Conservation (phyloP, 2,888 invertebrate species). For the Drosophila atroscutellata region DNA sequence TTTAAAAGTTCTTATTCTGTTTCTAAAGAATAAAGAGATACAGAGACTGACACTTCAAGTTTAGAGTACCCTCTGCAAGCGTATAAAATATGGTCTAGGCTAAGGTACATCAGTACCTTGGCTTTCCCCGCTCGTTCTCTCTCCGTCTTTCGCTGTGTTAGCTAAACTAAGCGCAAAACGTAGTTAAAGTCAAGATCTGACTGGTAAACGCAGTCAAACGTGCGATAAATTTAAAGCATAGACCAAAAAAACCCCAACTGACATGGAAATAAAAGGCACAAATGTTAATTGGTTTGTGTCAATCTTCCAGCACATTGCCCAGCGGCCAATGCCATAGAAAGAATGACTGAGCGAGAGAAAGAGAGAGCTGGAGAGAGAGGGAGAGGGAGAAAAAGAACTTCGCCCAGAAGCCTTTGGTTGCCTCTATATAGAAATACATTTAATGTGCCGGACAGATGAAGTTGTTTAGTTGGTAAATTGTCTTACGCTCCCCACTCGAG, state of each 20-base stretch:
- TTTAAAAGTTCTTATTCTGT: background rate
- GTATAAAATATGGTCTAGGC: conserved; percentile 40
- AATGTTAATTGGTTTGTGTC: conserved; percentile 83
- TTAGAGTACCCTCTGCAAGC: background rate
- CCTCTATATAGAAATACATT: conserved; percentile 65
- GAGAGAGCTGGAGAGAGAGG: background rate
- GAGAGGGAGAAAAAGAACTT: conserved; percentile 6
- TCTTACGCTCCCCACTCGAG: conserved; percentile 48
- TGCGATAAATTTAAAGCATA: conserved; percentile 81
- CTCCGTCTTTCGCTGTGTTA: conserved; percentile 19
- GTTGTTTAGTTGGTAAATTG: conserved; percentile 79
- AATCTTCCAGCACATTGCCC: conserved; percentile 72
- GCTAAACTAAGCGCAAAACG: conserved; percentile 75
- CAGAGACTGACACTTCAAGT: background rate
- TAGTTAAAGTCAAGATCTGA: conserved; percentile 82
- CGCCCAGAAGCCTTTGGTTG: conserved; percentile 42
- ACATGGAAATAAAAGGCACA: conserved; percentile 80
- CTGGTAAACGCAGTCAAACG: conserved; percentile 82
- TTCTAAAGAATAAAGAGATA: background rate
- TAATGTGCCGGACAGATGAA: conserved; percentile 72
- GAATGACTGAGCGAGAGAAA: background rate
- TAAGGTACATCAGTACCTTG: conserved; percentile 4
- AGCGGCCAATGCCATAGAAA: conserved; percentile 42
- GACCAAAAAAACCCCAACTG: conserved; percentile 57
- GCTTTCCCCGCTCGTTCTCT: conserved; percentile 3